Conservation (phyloP, 2,888 invertebrate species). For the Scaptomyza reducta region DNA sequence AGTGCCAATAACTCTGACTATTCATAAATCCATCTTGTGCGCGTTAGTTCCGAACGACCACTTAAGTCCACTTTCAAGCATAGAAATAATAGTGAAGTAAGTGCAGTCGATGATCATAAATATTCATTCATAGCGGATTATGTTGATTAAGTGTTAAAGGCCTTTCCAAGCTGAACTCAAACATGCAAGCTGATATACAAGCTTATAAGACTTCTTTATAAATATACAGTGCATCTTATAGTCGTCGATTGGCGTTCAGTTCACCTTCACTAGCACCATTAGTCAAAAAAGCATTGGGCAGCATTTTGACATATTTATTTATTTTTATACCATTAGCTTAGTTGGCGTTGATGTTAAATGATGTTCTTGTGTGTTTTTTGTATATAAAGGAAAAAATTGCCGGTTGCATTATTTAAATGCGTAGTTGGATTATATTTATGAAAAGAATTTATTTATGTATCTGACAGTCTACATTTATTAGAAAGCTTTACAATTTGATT, state of each 20-base stretch:
- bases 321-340: not conserved
- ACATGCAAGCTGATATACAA: too few relatives aligned
- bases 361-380: too few relatives aligned
- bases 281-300: not conserved
- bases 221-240: not conserved
- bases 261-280: too few relatives aligned
- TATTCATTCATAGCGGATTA: not conserved
- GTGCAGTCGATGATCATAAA: not conserved
- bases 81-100: not conserved
- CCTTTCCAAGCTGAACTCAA: too few relatives aligned
- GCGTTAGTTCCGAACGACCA: not conserved
- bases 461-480: too few relatives aligned
- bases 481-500: too few relatives aligned
- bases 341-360: not conserved
- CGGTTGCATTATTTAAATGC: too few relatives aligned
- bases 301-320: not conserved
- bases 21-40: not conserved
- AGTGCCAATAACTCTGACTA: conserved; percentile 1
- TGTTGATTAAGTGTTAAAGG: too few relatives aligned
- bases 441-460: too few relatives aligned
- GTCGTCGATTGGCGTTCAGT: not conserved
- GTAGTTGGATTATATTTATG: too few relatives aligned
- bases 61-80: not conserved
- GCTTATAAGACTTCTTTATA: too few relatives aligned
- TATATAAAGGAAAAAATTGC: too few relatives aligned